These are phyloP conservation scores for Eulemur macaco DNA, from an alignment of 2,113 vertebrate genomes.

Conservation along the genomic window DNA sequence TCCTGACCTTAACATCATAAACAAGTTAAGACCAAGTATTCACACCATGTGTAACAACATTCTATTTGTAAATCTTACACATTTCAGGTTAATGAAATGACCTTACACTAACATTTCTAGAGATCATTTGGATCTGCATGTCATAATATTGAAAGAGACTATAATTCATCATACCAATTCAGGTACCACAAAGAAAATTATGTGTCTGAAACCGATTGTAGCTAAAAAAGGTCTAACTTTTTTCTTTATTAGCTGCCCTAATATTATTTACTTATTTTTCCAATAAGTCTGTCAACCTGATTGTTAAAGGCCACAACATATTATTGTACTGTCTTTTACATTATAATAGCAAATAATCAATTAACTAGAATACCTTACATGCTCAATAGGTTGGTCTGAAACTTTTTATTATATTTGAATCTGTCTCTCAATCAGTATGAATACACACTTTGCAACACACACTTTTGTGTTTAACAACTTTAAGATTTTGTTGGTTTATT, in stretches of 20 bases:
- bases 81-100: constrained; percentile 4
- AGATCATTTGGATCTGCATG: not conserved
- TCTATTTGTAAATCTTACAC: constrained; percentile 3
- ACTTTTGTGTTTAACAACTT: not conserved
- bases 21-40: not conserved
- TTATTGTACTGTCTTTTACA: not conserved
- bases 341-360: not conserved
- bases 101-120: not conserved
- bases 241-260: not conserved
- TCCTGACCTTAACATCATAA: not conserved
- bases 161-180: not conserved
- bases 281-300: not conserved
- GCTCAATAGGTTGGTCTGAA: not conserved
- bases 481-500: not conserved
- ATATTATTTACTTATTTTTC: not conserved
- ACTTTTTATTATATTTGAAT: not conserved
- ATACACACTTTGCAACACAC: not conserved
- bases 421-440: not conserved
- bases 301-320: not conserved
- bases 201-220: not conserved
- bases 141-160: not conserved
- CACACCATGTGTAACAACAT: not conserved
- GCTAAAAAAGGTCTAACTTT: not conserved
- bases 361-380: not conserved
- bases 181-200: not conserved